Evolutionary conservation across 2,113 vertebrate genomes (phyloP), one percentile per base, ranked within the genome.

Genomic region (Cettia cetti): DNA sequence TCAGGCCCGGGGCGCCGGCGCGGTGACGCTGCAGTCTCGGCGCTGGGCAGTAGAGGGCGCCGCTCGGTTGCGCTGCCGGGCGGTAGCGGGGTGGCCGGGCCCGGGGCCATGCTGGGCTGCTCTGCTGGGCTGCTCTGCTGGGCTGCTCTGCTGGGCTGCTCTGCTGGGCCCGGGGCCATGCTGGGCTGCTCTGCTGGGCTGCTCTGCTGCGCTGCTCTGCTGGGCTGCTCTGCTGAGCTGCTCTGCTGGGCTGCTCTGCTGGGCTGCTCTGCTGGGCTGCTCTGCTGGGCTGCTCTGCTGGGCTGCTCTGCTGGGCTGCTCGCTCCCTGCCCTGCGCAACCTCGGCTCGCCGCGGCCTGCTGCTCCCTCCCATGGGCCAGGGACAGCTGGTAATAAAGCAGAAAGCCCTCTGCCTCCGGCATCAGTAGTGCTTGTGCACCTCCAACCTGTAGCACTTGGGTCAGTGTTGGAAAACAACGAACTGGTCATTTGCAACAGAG

Each of bases 11-110:
- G 15, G 3, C 8, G 31, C 42, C 6, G 53, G 54, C 0, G 77
- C 59, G 60, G 33, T 0, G 33, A 20, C 44, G 70, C 68, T 93
- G 96, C 92, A 86, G 63, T 80, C 8, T 88, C 21, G 63, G 85
- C 47, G 59, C 85, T 12, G 94, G 71, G 45, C 95, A 65, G 96
- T 57, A 96, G 96, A 96, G 95, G 95, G 96, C 96, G 45, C 85
- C 79, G 92, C 94, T 24, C 16, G 21, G 90, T 94, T 93, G 94
- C 37, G 7, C 82, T 94, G 88, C 44, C 33, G 37, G 70, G 37
- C 72, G 42, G 91, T 4, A 52, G 50, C 52, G 11, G 11, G 69
- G 18, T 0, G 39, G 26, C 26, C 47, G 12, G 53, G 13, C 71
- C 79, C 20, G 71, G 71, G 66, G 91, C 91, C 81, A 35, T 91